Evolutionary conservation across 2,113 vertebrate species (phyloP), one percentile per base, ranked within the genome.

Genomic region (Brachyistius frenatus): DNA sequence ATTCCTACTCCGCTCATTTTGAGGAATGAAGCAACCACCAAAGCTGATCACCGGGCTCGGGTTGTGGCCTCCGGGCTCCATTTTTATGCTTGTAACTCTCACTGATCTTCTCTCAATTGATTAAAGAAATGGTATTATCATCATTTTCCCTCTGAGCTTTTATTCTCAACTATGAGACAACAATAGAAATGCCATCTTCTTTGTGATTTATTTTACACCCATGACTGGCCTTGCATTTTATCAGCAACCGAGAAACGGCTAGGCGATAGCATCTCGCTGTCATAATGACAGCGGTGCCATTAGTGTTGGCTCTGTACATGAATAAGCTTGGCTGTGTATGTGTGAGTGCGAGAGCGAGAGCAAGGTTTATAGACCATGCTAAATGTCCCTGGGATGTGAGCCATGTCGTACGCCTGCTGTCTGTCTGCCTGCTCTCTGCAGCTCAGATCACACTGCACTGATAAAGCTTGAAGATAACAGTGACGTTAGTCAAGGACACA

Each of bases 391-490:
- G 73, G 82, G 77, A 88, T 80, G 79, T 73, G 80, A 90, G 86
- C 74, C 89, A 81, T 69, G 81, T 75, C 73, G 33, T 80, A 74
- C 80, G 73, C 56, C 77, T 9, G 2, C 67, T 78, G 61, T 76
- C 74, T 64, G 73, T 80, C 70, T 62, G 84, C 58, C 23, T 23
- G 23, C 23, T 78, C 66, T 80, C 68, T 73, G 79, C 46, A 58
- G 81, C 77, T 73, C 83, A 86, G 81, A 78, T 82, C 86, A 86
- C 68, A 61, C 85, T 65, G 76, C 32, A 10, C 54, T 84, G 86
- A 85, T 86, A 76, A 86, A 86, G 80, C 62, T 64, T 83, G 80
- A 84, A 86, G 87, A 92, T 81, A 89, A 92, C 76, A 80, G 54
- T 67, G 61, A 77, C 74, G 61, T 82, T 54, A 56, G 80, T 86